phyloP scores from a whole-genome alignment of 2,888 invertebrate species.

The Crematogaster levior region DNA sequence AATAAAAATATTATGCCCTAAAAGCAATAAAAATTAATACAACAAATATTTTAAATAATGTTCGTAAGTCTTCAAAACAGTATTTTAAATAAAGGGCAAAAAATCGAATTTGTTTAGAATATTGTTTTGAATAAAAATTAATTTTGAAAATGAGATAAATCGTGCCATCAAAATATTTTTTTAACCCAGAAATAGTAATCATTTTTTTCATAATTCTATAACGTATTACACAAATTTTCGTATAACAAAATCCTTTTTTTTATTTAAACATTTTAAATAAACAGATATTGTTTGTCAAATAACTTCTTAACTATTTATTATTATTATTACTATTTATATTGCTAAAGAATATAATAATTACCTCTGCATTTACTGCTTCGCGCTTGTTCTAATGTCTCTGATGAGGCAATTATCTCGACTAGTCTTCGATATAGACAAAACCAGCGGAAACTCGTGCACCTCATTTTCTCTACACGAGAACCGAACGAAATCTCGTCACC shows the following conservation, averaged over 20 bases:
- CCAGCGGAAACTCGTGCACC: background rate
- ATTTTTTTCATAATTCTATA: background rate
- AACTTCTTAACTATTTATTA: background rate
- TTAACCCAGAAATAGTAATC: background rate
- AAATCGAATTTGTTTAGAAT: no score
- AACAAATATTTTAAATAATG: no score
- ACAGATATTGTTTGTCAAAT: background rate
- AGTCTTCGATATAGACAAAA: background rate
- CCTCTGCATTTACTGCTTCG: background rate
- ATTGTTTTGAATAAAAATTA: background rate
- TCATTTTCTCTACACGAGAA: constrained; percentile 4
- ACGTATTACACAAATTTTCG: background rate
- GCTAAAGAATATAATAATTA: background rate
- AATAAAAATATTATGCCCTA: background rate
- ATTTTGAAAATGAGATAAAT: background rate
- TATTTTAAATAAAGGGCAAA: no score
- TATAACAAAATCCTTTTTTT: background rate
- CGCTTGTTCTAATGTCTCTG: background rate
- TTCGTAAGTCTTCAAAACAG: no score
- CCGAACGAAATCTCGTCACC: constrained; percentile 5
- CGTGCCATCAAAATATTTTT: background rate
- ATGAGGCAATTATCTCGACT: background rate
- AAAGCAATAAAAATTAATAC: no score
- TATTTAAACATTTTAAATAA: background rate
- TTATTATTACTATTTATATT: background rate